These are phyloP conservation scores for Psix sp. DNA, from an alignment of 1,140 invertebrate species.

Conservation along the genomic window DNA sequence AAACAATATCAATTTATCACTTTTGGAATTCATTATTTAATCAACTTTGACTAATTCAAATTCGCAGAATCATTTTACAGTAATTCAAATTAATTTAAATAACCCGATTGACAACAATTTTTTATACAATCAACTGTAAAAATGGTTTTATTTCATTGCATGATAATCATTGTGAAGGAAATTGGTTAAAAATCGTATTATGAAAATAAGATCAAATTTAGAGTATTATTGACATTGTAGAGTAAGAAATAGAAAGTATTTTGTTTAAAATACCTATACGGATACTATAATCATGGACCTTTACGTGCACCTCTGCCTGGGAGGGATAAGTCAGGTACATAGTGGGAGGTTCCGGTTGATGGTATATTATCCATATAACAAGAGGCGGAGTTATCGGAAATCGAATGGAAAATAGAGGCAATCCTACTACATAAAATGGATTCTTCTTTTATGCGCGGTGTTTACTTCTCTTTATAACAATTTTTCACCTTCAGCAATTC, in stretches of 20 bases:
- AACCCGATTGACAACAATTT: conserved; percentile 5
- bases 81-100: conserved; percentile 29
- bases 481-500: not conserved
- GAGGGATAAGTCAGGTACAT: conserved; percentile 40
- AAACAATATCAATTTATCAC: conserved; percentile 50
- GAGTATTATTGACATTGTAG: too few species aligned
- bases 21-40: conserved; percentile 17
- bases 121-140: not conserved
- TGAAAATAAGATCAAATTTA: too few species aligned
- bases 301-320: conserved; percentile 31
- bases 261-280: conserved; percentile 4
- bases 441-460: conserved; percentile 5
- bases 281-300: conserved; percentile 28
- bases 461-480: not conserved
- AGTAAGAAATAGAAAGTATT: not conserved
- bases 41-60: conserved; percentile 15
- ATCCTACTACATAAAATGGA: conserved; percentile 45
- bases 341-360: conserved; percentile 48
- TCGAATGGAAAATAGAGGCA: conserved; percentile 54
- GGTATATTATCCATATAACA: conserved; percentile 50
- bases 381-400: conserved; percentile 56
- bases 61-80: conserved; percentile 35
- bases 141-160: conserved; percentile 23
- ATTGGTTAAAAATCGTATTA: too few species aligned
- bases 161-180: conserved; percentile 10